Evolutionary conservation across 2,113 vertebrate genomes (phyloP), one percentile per base, ranked within the genome.

Genomic region (Pterocles orientalis): DNA sequence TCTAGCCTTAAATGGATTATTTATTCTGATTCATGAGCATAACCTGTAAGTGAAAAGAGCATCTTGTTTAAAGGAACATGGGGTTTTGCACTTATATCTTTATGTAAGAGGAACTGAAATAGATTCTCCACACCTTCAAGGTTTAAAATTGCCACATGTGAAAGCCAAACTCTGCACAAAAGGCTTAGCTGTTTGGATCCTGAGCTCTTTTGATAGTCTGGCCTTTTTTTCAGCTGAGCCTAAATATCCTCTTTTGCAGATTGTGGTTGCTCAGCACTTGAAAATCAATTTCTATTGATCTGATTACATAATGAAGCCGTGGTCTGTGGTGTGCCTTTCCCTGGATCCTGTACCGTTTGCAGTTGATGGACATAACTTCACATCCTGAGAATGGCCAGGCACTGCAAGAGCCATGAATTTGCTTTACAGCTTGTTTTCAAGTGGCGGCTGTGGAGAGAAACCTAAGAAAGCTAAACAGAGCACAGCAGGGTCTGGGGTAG

Each of bases 11-110:
- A 99, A 99, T 28, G 99, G 99, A 34, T 98, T 99, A 21, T 99
- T 99, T 89, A 94, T 99, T 79, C 98, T 99, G 94, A 99, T 99
- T 68, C 99, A 99, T 82, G 95, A 99, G 50, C 99, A 99, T 97
- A 99, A 99, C 92, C 93, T 99, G 99, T 99, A 98, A 99, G 99
- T 99, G 54, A 86, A 68, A 86, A 87, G 48, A 88, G 5, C 28
- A 14, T 57, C 21, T 48, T 64, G 20, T 68, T 75, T 82, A 68
- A 94, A 57, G 36, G 25, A 81, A 36, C 7, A 2, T 19, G 45
- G 16, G 5, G 0, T 48, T 86, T 86, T 91, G 34, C 17, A 9
- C 39, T 68, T 76, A 5, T 39, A 7, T 64, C 17, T 86, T 47
- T 48, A 20, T 26, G 9, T 54, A 65, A 70, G 70, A 68, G 18